These are phyloP conservation scores for Aphidoletes aphidimyza DNA, from an alignment of 2,888 invertebrate genomes.

Conservation along the genomic window DNA sequence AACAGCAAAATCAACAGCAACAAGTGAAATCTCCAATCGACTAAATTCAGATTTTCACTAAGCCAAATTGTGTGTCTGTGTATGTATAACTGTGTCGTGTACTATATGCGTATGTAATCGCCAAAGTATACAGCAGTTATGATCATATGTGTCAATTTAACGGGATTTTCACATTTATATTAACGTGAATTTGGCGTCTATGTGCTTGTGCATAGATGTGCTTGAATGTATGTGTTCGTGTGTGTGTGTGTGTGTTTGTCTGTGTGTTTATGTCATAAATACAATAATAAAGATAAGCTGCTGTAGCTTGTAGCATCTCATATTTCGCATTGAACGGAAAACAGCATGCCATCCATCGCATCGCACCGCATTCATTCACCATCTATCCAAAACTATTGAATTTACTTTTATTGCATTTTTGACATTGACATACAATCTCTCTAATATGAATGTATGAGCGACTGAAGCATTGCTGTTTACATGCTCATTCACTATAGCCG, in stretches of 20 bases:
- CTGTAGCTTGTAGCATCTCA: not conserved
- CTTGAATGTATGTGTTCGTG: no score
- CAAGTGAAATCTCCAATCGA: no score
- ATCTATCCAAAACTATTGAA: slow-evolving; percentile 36
- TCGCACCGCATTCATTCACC: no score
- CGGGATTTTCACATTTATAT: slow-evolving; percentile 12
- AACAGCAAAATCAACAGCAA: no score
- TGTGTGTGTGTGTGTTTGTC: no score
- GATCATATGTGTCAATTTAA: slow-evolving; percentile 36
- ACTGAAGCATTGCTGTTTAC: not conserved
- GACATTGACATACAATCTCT: slow-evolving; percentile 30
- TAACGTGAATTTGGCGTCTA: not conserved
- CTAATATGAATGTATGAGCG: slow-evolving; percentile 22
- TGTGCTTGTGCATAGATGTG: no score
- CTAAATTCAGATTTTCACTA: no score
- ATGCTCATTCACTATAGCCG: not conserved
- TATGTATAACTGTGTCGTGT: not conserved
- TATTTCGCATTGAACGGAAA: not conserved
- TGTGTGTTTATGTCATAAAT: no score
- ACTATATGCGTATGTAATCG: not conserved
- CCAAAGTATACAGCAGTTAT: not conserved
- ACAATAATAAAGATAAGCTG: slow-evolving; percentile 25
- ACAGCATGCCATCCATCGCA: slow-evolving; percentile 6
- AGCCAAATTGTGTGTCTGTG: no score
- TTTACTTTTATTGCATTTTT: slow-evolving; percentile 26